Evolutionary conservation across 2,888 invertebrate genomes (phyloP).

Genomic region (Rotaria socialis): DNA sequence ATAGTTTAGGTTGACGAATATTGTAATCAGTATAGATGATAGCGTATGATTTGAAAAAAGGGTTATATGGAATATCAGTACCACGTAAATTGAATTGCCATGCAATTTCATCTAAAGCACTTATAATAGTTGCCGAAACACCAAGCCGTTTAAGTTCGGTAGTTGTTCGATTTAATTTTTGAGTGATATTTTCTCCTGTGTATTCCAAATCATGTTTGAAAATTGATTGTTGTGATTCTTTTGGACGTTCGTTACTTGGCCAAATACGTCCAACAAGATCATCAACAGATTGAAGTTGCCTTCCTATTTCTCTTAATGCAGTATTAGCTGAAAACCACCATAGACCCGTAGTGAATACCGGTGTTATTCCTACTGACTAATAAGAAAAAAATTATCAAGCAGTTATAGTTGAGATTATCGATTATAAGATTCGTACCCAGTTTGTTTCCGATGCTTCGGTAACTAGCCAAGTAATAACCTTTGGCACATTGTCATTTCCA

Average conservation of each 20-base stretch:
- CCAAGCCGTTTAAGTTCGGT: constrained; percentile 67
- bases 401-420: too few species aligned
- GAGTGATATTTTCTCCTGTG: constrained; percentile 51
- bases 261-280: constrained; percentile 55
- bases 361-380: constrained; percentile 48
- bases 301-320: constrained; percentile 52
- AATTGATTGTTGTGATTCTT: constrained; percentile 51
- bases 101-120: constrained; percentile 79
- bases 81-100: constrained; percentile 83
- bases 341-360: background rate
- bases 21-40: constrained; percentile 9
- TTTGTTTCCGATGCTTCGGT: background rate
- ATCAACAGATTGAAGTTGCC: constrained; percentile 48
- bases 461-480: constrained; percentile 54
- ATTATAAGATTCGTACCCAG: background rate
- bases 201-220: constrained; percentile 51
- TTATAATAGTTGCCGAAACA: constrained; percentile 68
- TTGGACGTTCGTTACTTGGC: constrained; percentile 60
- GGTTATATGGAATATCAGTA: constrained; percentile 80
- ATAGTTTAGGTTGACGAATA: background rate
- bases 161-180: constrained; percentile 69
- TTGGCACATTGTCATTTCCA: constrained; percentile 59
- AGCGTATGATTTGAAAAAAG: constrained; percentile 63
- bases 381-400: background rate
- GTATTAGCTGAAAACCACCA: constrained; percentile 43